Base-by-base conservation (phyloP, 2,888 invertebrate genomes). In the Drosophila antonietae region DNA sequence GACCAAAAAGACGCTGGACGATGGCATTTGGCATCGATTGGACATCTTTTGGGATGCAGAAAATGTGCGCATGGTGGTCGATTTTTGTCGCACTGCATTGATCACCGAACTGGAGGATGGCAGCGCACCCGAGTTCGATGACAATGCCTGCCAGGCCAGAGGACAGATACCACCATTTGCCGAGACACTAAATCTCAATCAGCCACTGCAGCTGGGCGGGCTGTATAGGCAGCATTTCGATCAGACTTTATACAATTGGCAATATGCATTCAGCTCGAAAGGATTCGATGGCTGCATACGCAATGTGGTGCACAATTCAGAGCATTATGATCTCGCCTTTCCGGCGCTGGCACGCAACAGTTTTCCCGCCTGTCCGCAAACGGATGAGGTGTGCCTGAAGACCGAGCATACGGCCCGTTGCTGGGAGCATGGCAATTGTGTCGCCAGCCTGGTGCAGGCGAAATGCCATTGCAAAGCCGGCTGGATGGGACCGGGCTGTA, bases 11-110 rank as follows among this genome's bases (percentile, higher is more conserved):
- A 95, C 96, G 0, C 93, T 98, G 61, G 97, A 98, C 92, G 99
- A 99, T 91, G 99, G 99, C 4, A 97, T 97, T 91, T 99, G 99
- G 99, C 99, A 99, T 93, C 95, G 98, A 43, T 93, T 99, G 75
- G 98, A 99, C 91, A 95, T 99, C 79, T 98, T 98, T 91, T 98
- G 98, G 97, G 96, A 97, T 88, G 96, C 97, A 6, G 98, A 98
- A 95, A 96, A 96, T 87, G 97, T 98, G 0, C 95, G 97, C 78
- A 95, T 99, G 94, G 96, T 98, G 8, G 97, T 98, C 8, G 98
- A 99, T 92, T 97, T 95, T 87, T 99, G 98, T 92, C 96, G 96
- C 92, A 96, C 97, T 0, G 97, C 97, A 1, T 95, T 96, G 82
- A 95, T 97, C 63, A 95, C 96, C 67, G 97, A 97, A 93, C 94